Evolutionary conservation across 2,888 invertebrate genomes (phyloP).

Genomic region (Himalopsyche kuldschensis): DNA sequence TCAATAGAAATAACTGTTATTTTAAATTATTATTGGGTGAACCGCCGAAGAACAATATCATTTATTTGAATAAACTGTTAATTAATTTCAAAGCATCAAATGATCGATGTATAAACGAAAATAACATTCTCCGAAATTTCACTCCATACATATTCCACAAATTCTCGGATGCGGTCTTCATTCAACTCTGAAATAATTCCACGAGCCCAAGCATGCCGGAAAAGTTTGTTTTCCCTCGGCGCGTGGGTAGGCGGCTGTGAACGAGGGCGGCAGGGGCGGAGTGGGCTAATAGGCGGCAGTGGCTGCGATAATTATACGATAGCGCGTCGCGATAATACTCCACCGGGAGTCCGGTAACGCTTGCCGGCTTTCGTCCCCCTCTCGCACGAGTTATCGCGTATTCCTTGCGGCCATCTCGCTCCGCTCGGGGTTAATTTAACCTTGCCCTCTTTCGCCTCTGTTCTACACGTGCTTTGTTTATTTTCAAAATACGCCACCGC

Average conservation of each 20-base stretch:
- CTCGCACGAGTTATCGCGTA: neutral
- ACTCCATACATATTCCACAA: neutral
- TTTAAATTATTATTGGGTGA: too few relatives aligned
- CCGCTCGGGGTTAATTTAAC: neutral
- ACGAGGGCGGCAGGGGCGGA: neutral
- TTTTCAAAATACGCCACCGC: neutral
- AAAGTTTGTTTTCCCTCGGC: neutral
- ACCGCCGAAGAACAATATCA: too few relatives aligned
- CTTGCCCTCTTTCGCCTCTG: neutral
- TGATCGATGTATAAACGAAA: too few relatives aligned
- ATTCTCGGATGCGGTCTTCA: neutral
- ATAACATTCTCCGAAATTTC: too few relatives aligned
- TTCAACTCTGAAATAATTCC: neutral
- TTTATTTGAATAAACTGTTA: too few relatives aligned
- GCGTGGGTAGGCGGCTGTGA: neutral
- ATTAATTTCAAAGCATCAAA: too few relatives aligned
- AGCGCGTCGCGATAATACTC: neutral
- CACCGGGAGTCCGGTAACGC: neutral
- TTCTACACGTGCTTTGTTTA: neutral
- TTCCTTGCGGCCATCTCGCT: neutral
- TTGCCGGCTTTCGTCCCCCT: neutral
- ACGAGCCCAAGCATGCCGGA: neutral
- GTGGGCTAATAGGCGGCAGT: constrained; percentile 19
- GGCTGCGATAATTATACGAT: constrained; percentile 19
- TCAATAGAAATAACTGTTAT: too few relatives aligned